Base-by-base conservation (phyloP, 2,797 vertebrate species). In the Sylvia borin region DNA sequence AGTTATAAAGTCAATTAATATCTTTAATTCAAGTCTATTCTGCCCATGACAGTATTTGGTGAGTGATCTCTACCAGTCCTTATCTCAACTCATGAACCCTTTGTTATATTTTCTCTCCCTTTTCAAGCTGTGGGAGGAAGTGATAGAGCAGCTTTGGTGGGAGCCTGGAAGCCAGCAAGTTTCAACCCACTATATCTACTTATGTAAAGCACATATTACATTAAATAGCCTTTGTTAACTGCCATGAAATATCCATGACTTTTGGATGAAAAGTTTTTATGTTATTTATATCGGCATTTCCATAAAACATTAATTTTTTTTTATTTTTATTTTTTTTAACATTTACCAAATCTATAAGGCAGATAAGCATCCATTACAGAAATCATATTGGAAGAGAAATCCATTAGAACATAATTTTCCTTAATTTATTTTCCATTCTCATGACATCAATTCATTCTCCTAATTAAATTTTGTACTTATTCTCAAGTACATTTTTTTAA, bases 361-460 rank as follows among this genome's bases (percentile, higher is more conserved):
- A 93, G 85, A 86, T 75, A 68, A 88, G 27, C 10, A 74, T 36
- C 48, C 40, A 55, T 79, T 71, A 76, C 15, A 75, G 43, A 92
- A 89, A 86, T 79, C 5, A n/a, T 57, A 81, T 47, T 71, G 91
- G 19, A 91, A 80, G 4, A 81, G 80, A 92, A 82, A 87, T 93
- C 15, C 31, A 65, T 85, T 86, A 72, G 38, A 83, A 85, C 1
- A 24, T 87, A 9, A 76, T 88, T 95, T 92, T 62, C 43, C 38
- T 70, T 62, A 88, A 75, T 86, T 70, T 75, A 42, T 77, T 94
- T 97, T 81, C 60, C 29, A 48, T 93, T 94, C 55, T 86, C 51
- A 62, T 81, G 17, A 36, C 20, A 90, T 78, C 43, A 80, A 13
- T 95, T 88, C 26, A 75, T 90, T 90, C 21, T 80, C 27, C 88